Evolutionary conservation across 2,888 invertebrate species (phyloP), one percentile per base, ranked within the genome.

Genomic region (Athetis lepigone): DNA sequence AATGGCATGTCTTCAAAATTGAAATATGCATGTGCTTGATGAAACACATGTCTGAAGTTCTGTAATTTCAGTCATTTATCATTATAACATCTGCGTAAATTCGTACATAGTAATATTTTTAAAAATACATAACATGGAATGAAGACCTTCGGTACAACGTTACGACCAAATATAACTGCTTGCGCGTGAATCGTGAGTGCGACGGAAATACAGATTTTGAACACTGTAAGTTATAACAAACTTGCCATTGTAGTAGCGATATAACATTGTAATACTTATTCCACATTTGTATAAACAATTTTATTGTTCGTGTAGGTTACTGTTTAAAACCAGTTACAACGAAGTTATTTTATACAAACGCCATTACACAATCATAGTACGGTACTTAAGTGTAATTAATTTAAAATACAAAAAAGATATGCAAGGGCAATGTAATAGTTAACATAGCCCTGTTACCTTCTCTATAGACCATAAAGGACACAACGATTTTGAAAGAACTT

Each of bases 281-380:
- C 33, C 29, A 63, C 47, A 57, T 18, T 46, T 75, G 66, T 70
- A 70, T 55, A 18, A 40, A 58, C 57, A 70, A 73, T n/a, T n/a
- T n/a, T n/a, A n/a, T 36, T 64, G 65, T 54, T 56, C 43, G 16
- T 29, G 37, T 16, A 39, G 7, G 29, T 5, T 33, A 16, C 36
- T 45, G 39, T 49, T 56, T 36, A 29, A 60, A 40, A 45, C 37
- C 40, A 4, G 39, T 37, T 37, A 4, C 39, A 60, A 56, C 33
- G 7, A 43, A 40, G 2, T 25, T 60, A 55, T 65, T 39, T 37
- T 29, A 27, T 37, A 67, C 9, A 42, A 51, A 27, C 4, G 5
- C 9, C 9, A 46, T 39, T 36, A 19, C 19, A 52, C 19, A 52
- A 27, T 40, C 19, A 11, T 36, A 19, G 19, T 18, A 49, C 9